Evolutionary conservation across 2,888 invertebrate genomes (phyloP), one percentile per base, ranked within the genome.

Genomic region (Andrena haemorrhoa): DNA sequence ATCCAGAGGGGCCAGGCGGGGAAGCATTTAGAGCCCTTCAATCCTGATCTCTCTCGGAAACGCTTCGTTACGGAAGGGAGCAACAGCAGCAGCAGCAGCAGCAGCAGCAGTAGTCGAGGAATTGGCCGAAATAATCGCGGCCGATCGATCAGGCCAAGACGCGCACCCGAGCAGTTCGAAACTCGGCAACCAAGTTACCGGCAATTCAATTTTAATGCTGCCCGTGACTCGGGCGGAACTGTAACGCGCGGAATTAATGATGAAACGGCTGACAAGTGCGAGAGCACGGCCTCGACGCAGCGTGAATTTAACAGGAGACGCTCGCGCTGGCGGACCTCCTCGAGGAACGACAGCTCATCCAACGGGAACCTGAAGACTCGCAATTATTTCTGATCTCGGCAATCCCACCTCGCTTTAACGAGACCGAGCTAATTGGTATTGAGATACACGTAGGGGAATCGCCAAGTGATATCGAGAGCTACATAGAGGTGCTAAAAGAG

Each of bases 241-340:
- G 70, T 69, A 53, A 75, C 70, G 71, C 53, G 26, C 47, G 53
- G 53, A 75, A 68, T 63, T 68, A 78, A 75, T 35, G 61, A 75
- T 56, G 75, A 71, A 70, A 61, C 61, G 75, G 61, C 29, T 35
- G 75, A 71, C 63, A 56, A 47, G 47, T 26, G 71, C 8, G 51
- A 29, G 26, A 35, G 60, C 49, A 4, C 4, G 7, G 60, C 47
- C 56, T 29, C 58, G 29, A 33, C 61, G 31, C 41, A 31, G 23
- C 53, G 56, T 63, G 63, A 71, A 71, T 75, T 75, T 64, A 47
- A 56, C 47, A 64, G 41, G 51, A 63, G 70, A 56, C 33, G 61
- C 20, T 3, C 7, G 26, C 16, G 7, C 51, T 12, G 29, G 49
- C 3, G 20, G 12, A 23, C 8, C 61, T 35, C 26, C n/a, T 60